phyloP scores from a whole-genome alignment of 2,113 vertebrate genomes.

The Lucifuga dentata region DNA sequence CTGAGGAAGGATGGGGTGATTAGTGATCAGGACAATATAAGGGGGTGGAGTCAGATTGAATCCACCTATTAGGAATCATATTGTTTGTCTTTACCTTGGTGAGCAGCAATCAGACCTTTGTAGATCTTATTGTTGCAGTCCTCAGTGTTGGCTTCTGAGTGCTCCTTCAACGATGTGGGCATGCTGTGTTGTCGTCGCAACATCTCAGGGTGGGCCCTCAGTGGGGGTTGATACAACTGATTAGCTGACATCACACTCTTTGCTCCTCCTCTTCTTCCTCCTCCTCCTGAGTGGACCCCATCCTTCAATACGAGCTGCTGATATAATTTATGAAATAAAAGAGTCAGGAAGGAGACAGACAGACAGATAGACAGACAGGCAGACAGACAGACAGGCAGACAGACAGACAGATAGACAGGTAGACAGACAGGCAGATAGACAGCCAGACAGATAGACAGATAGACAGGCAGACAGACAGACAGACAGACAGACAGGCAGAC shows the following conservation, averaged over 20 bases:
- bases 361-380: not conserved
- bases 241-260: slow-evolving; percentile 13
- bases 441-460: not conserved
- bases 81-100: slow-evolving; percentile 39
- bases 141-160: not conserved
- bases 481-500: not conserved
- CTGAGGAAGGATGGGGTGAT: too few species aligned
- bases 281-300: not conserved
- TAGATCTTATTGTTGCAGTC: slow-evolving; percentile 18
- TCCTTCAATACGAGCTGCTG: slow-evolving; percentile 25
- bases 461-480: too few species aligned
- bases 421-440: not conserved
- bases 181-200: slow-evolving; percentile 79
- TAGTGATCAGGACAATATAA: too few species aligned
- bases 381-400: not conserved
- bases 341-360: too few species aligned
- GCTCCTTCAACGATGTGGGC: slow-evolving; percentile 59
- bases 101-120: slow-evolving; percentile 34
- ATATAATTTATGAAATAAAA: too few species aligned
- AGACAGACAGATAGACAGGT: not conserved
- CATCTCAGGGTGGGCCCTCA: slow-evolving; percentile 64
- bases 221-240: not conserved
- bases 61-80: too few species aligned
- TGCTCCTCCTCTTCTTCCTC: not conserved
- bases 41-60: not conserved